Base-by-base conservation (phyloP, 2,113 vertebrate genomes). In the Microtus pennsylvanicus region DNA sequence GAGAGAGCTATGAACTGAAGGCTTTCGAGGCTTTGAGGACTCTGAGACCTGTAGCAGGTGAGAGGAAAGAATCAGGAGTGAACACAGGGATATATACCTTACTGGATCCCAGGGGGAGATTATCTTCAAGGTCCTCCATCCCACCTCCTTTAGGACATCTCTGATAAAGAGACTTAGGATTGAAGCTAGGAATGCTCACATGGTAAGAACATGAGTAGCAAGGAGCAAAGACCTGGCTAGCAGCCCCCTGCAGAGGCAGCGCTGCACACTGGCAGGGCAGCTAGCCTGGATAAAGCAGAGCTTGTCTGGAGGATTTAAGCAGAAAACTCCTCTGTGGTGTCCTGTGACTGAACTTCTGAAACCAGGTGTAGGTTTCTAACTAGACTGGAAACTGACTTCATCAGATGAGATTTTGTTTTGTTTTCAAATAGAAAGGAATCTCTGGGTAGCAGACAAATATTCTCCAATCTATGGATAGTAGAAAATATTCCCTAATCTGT, bases 11-110 rank as follows among this genome's bases (percentile, higher is more conserved):
- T 55, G n/a, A 42, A 30, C 61, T 35, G 70, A 87, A 78, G 52
- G 3, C 21, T 67, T 67, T 45, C 2, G 7, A 78, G 52, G 4
- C 21, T 67, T 67, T 45, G 7, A 9, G 3, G 5, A 70, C 33
- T 9, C 4, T 61, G 42, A 22, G 8, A 0, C 28, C 0, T 14
- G 50, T 4, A 50, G 13, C 10, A 33, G 52, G 12, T 14, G 26
- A 14, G 5, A 26, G 24, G 61, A 0, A 7, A 45, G 14, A 58
- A 63, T 55, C 50, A 63, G 13, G 28, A 47, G 21, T 7, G 0
- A 4, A 38, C 2, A 30, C 58, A 85, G 14, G 24, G 1, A 19
- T 28, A 45, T 19, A 47, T 13, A 47, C 61, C 19, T 63, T 12
- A 7, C 65, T 52, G 19, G 52, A 21, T 69, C 52, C 13, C 83